phyloP scores from a whole-genome alignment of 2,797 vertebrate species.

The Megalops cyprinoides region DNA sequence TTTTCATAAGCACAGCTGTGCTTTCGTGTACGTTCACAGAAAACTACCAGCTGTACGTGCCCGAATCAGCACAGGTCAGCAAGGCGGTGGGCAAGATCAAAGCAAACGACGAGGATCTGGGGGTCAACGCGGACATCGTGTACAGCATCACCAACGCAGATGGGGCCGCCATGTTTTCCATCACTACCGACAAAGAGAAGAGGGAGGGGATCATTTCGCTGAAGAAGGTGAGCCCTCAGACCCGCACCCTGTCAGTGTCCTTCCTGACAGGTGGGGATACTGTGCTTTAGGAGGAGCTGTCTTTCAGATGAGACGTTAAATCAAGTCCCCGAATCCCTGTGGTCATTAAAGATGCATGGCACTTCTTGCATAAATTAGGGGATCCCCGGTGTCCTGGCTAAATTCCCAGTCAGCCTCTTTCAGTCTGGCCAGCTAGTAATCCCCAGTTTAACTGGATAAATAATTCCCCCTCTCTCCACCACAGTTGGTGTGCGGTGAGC shows the following conservation, averaged over 20 bases:
- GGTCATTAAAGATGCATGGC: too few species aligned
- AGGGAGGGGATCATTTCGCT: conserved; percentile 87
- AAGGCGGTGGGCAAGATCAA: conserved; percentile 91
- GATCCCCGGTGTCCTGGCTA: too few species aligned
- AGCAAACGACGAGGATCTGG: conserved; percentile 87
- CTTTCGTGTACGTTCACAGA: conserved; percentile 66
- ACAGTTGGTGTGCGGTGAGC: too few species aligned
- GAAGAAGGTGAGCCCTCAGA: conserved; percentile 85
- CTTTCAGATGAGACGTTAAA: too few species aligned
- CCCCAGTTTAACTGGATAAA: too few species aligned
- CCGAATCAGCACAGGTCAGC: conserved; percentile 86
- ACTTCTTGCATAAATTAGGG: too few species aligned
- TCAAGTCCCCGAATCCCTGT: too few species aligned
- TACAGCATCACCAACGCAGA: conserved; percentile 89
- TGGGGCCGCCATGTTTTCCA: conserved; percentile 82
- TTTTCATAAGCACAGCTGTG: too few species aligned
- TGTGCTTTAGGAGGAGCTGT: not conserved
- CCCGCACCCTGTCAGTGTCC: too few species aligned
- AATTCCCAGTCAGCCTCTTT: too few species aligned
- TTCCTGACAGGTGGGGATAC: not conserved
- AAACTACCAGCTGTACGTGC: conserved; percentile 90
- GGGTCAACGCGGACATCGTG: conserved; percentile 86
- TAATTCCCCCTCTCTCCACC: too few species aligned
- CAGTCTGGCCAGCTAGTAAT: too few species aligned
- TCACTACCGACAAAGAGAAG: conserved; percentile 82